These are phyloP conservation scores for Eumaeus atala DNA, from an alignment of 1,140 invertebrate species.

Conservation along the genomic window DNA sequence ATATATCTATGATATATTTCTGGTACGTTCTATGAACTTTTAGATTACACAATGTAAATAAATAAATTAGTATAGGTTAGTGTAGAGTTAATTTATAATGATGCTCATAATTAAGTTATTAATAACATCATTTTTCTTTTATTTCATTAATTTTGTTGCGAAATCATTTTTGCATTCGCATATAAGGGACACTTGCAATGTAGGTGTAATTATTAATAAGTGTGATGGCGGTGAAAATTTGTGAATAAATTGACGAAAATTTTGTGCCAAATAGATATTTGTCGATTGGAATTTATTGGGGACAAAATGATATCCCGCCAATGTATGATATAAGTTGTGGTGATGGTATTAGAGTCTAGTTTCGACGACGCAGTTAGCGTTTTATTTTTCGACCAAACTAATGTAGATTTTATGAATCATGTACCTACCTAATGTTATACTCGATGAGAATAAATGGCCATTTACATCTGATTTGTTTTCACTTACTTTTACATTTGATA, in stretches of 20 bases:
- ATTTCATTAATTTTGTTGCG: constrained; percentile 12
- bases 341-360: constrained; percentile 30
- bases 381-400: constrained; percentile 60
- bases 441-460: constrained; percentile 54
- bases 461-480: constrained; percentile 26
- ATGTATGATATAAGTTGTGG: constrained; percentile 36
- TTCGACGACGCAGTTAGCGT: constrained; percentile 53
- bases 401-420: constrained; percentile 58
- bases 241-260: constrained; percentile 29
- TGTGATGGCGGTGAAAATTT: constrained; percentile 24
- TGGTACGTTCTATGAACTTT: constrained; percentile 94
- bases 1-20: constrained; percentile 98
- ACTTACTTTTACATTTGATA: neutral
- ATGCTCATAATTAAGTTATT: constrained; percentile 7
- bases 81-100: constrained; percentile 3
- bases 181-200: constrained; percentile 42
- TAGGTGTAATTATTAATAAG: constrained; percentile 30
- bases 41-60: constrained; percentile 61
- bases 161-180: constrained; percentile 17
- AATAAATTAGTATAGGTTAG: neutral
- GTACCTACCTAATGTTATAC: constrained; percentile 34
- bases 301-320: constrained; percentile 55
- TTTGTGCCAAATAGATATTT: constrained; percentile 69
- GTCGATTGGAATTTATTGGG: constrained; percentile 53
- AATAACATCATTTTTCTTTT: constrained; percentile 12